Base-by-base conservation (phyloP, 1,140 invertebrate species). In the Stegodyphus dumicola region DNA sequence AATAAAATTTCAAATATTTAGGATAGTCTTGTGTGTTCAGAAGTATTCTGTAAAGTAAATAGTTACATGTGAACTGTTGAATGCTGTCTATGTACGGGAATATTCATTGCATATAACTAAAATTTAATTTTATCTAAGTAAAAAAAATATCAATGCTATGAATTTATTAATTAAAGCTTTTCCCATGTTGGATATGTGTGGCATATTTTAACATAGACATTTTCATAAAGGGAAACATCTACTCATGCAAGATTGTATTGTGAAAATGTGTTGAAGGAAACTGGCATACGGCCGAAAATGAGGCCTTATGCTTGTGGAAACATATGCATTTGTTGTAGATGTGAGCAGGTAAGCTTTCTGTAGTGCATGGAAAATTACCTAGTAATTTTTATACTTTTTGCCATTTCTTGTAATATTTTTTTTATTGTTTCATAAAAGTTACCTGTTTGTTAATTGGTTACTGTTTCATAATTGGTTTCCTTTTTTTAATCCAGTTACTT, bases 191-290 rank as follows among this genome's bases (percentile, higher is more conserved):
- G 33, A 33, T 33, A 33, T 33, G 33, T 33, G 33, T 33, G 33
- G 33, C 33, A 33, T 33, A 33, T 33, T 33, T 33, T 33, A 33
- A 33, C 33, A 33, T 33, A 33, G 33, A 33, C 33, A 33, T 73
- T 52, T 86, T 77, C 66, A 85, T 87, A 88, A 88, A 93, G 94
- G 88, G 94, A 95, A 89, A 93, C 94, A 86, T 94, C 95, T 4
- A 93, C 93, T 78, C 95, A 97, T 89, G 96, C 96, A 0, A 93
- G 94, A 86, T 88, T 95, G 2, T 97, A 96, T 89, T 96, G 95
- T 88, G 95, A 97, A 89, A 93, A 92, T 87, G 94, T 95, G 89
- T 93, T 93, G 67, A 94, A 93, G 89, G 93, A 93, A 88, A 94
- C 93, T 60, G 93, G 93, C 64, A 92, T 93, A 86, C 92, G 94